A percentile compares a stretch with the other conserved stretches of the same genome.
These are phyloP conservation scores for Bombus pascuorum DNA, from an alignment of 1,140 invertebrate species.

Conservation along the genomic window DNA sequence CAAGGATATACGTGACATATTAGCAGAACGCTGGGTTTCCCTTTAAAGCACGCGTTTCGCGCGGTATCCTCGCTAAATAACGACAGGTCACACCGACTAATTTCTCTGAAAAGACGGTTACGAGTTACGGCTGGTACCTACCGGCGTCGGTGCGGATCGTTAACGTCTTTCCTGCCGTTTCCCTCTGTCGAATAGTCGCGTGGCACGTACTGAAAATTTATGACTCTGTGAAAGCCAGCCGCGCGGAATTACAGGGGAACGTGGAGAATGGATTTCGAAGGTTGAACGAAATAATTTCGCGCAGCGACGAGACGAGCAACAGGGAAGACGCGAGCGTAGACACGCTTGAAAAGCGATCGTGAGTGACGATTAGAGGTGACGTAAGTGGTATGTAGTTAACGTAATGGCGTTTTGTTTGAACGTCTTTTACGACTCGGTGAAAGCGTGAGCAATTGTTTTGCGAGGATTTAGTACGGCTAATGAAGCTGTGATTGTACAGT, in stretches of 20 bases:
- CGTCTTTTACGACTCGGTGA: slow-evolving; percentile 15
- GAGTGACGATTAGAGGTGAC: slow-evolving; percentile 8
- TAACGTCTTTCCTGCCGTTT: slow-evolving; percentile 9
- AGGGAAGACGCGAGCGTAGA: background rate
- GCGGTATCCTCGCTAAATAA: background rate
- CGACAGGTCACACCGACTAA: background rate
- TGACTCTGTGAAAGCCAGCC: slow-evolving; percentile 5
- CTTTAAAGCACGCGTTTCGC: slow-evolving; percentile 4
- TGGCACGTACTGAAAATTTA: slow-evolving; percentile 20
- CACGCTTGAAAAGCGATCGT: background rate
- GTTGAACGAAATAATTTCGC: slow-evolving; percentile 11
- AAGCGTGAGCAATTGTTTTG: slow-evolving; percentile 5
- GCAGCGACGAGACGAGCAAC: background rate
- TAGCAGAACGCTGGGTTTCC: slow-evolving; percentile 10
- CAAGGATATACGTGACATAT: slow-evolving; percentile 24
- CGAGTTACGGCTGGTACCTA: background rate
- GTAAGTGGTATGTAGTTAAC: slow-evolving; percentile 10
- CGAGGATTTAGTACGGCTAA: background rate
- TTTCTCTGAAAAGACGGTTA: slow-evolving; percentile 2
- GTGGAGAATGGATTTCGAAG: slow-evolving; percentile 4
- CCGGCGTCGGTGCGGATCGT: background rate
- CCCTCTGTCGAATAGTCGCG: slow-evolving; percentile 14
- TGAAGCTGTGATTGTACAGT: slow-evolving; percentile 5
- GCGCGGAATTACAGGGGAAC: background rate
- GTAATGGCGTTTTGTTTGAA: slow-evolving; percentile 11